Percentiles rank a stretch among this genome's conserved stretches.
phyloP scores from a whole-genome alignment of 53 echinoderm and acorn worm genomes.

The Antedon mediterranea region DNA sequence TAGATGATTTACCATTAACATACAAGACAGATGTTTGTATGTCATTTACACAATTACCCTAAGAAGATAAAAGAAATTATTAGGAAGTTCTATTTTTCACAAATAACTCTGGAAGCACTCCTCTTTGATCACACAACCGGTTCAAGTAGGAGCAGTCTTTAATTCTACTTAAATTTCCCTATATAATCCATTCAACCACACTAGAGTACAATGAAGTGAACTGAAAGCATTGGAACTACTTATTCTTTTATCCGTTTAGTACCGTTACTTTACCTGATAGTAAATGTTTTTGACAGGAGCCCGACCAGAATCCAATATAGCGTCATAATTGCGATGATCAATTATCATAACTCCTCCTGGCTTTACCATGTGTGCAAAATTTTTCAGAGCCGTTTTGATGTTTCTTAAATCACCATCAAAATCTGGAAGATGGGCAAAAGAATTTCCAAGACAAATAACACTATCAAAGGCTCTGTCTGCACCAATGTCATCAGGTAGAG shows the following conservation, averaged over 20 bases:
- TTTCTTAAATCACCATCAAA: constrained; percentile 69
- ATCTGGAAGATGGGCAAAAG: constrained; percentile 92
- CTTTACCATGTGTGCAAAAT: constrained; percentile 57
- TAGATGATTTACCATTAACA: constrained; percentile 78
- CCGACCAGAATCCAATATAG: constrained; percentile 81
- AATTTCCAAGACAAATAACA: constrained; percentile 85
- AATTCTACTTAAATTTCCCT: too few species aligned
- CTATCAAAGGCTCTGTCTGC: constrained; percentile 49
- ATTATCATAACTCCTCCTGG: constrained; percentile 82
- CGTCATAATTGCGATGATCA: constrained; percentile 91
- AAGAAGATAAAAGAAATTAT: not conserved
- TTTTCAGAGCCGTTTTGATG: constrained; percentile 58
- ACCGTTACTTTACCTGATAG: constrained; percentile 58
- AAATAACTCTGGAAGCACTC: too few species aligned
- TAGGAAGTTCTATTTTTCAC: too few species aligned
- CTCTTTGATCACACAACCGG: too few species aligned
- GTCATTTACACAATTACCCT: constrained; percentile 88
- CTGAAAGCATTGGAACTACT: too few species aligned
- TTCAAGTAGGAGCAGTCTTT: too few species aligned
- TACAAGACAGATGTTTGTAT: constrained; percentile 82
- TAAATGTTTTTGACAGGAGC: constrained; percentile 90
- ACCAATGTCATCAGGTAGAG: constrained; percentile 68
- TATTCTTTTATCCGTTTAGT: not conserved
- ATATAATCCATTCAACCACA: too few species aligned
- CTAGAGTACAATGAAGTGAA: too few species aligned